Base-by-base conservation (phyloP, 2,113 vertebrate species). In the Tamias sibiricus region DNA sequence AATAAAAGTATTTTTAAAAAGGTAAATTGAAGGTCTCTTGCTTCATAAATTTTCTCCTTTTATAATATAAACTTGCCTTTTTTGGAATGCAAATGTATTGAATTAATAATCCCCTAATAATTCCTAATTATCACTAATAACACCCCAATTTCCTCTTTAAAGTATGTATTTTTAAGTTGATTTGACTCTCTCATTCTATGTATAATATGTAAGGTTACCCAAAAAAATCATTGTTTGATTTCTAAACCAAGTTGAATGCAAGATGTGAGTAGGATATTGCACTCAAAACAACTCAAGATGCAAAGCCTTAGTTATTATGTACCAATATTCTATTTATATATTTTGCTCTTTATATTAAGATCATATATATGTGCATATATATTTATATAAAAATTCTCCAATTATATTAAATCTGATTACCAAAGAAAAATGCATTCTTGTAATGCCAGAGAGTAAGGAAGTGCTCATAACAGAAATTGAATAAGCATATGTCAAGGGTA, bases 191-290 rank as follows among this genome's bases (percentile, higher is more conserved):
- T 91, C 40, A 62, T 87, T 92, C 35, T 90, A 75, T 12, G 47
- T 96, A 90, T 24, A 80, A 83, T 71, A 42, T 76, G 14, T 12
- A 92, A 87, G 24, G n/a, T 52, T 84, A 95, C 49, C 54, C 5
- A 62, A 83, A 97, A 40, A 82, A 47, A 9, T 88, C 35, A 81
- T 22, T 44, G 8, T 2, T 77, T 44, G 90, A 40, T 79, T 87
- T 95, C 72, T 93, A 87, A 96, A 74, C n/a, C n/a, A 79, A 62
- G 54, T 54, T 64, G 49, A 74, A 92, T 59, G 16, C 54, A 74
- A 85, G 42, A 81, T 82, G 11, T 68, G 42, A 85, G 9, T 35
- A 94, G 66, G 66, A 91, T 71, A 79, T 1, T 62, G 24, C 87
- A 94, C 42, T 68, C 17, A 81, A 91, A 96, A 76, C 37, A 88